Evolutionary conservation across 2,113 vertebrate genomes (phyloP), one percentile per base, ranked within the genome.

Genomic region (Alosa alosa): DNA sequence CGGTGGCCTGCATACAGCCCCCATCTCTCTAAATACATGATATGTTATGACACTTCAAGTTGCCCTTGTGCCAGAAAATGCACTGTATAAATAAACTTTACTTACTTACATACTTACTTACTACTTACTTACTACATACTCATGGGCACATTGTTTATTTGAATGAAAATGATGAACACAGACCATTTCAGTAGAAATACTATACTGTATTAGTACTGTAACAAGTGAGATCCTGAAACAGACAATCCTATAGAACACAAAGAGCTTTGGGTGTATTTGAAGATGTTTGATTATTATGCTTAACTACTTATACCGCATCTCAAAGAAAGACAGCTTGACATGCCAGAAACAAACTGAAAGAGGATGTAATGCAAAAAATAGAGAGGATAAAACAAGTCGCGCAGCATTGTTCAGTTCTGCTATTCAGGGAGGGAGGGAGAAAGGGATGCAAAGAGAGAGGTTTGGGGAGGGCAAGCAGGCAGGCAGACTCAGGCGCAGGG

Each of bases 401-500:
- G 64, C 64, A 8, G n/a, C 64, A 68, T 68, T 31, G 25, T 68
- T 68, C 55, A 44, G 6, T 84, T 81, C 82, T 81, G 50, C 75
- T 85, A 50, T 83, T 81, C 83, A n/a, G 83, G 31, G 15, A 75
- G 84, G 41, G 84, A 82, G 87, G 44, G 83, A 86, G 78, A 25
- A 31, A 72, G 11, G 72, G 72, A 41, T 25, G n/a, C 6, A 41
- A 46, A 36, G 44, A 82, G 75, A 39, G 20, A 46, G 41, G 18
- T 50, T 50, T 60, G 55, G 55, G 55, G 55, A 60, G 55, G 55
- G 55, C 52, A 55, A 13, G 52, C 52, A 20, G 2, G 49, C 17
- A 52, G 50, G 50, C 50, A 15, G 50, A 44, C 41, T 50, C 49
- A 6, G 25, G 1, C 31, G 31, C 31, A 25, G 25, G 1, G 64